A percentile compares a stretch with the other conserved stretches of the same genome.
Evolutionary conservation across 1,140 invertebrate species (phyloP).

Genomic region (Medauroidea extradentata): DNA sequence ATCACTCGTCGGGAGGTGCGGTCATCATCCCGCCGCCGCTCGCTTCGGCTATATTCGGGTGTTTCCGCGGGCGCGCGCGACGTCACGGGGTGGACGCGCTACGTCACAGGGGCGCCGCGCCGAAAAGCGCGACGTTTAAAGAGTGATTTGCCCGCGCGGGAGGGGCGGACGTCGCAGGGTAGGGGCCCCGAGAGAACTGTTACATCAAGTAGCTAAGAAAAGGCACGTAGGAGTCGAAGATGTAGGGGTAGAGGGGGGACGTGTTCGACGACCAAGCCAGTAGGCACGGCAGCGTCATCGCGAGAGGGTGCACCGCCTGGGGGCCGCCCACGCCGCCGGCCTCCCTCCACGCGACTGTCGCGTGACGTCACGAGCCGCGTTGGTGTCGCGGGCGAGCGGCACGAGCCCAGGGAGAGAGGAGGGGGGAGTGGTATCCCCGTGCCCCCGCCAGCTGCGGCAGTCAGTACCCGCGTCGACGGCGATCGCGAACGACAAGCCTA

Average conservation of each 20-base stretch:
- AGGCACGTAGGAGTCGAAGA: background rate
- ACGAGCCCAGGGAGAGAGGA: background rate
- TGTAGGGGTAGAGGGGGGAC: background rate
- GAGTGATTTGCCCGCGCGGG: background rate
- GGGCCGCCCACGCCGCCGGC: background rate
- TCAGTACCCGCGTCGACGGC: background rate
- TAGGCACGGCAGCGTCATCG: background rate
- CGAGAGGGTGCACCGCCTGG: background rate
- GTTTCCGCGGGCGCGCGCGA: background rate
- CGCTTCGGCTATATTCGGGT: background rate
- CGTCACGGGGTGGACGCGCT: background rate
- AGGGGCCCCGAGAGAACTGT: background rate
- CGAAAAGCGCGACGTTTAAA: background rate
- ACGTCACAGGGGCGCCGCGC: background rate
- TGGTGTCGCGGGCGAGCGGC: background rate
- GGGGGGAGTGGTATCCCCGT: background rate
- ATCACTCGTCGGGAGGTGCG: too few relatives aligned
- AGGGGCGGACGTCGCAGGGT: background rate
- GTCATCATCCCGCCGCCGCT: background rate
- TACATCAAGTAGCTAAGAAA: constrained; percentile 9
- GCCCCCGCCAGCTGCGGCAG: background rate
- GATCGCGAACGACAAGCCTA: background rate
- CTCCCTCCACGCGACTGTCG: background rate
- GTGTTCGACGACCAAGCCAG: background rate
- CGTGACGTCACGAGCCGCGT: background rate